Evolutionary conservation across 1,140 invertebrate genomes (phyloP).

Genomic region (Sycobia sp.): DNA sequence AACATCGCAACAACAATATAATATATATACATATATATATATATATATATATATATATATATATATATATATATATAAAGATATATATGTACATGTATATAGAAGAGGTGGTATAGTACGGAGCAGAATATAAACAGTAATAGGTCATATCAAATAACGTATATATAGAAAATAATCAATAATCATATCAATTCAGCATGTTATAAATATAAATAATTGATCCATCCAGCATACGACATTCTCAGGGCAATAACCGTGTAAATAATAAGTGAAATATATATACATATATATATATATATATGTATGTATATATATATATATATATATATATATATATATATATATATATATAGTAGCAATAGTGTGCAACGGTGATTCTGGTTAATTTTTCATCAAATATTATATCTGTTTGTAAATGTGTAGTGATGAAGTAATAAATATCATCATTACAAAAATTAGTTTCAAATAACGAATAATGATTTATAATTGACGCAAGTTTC

Average conservation of each 20-base stretch:
- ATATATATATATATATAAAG: conserved; percentile 36
- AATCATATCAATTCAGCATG: conserved; percentile 10
- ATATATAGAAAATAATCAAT: conserved; percentile 33
- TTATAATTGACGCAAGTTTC: no score
- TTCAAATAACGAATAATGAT: no score
- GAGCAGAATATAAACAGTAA: conserved; percentile 33
- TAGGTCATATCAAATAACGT: conserved; percentile 11
- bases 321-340: no score
- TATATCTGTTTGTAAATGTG: no score
- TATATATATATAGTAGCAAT: conserved; percentile 54
- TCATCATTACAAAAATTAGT: no score
- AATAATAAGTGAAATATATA: conserved; percentile 55
- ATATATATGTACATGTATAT: conserved; percentile 40
- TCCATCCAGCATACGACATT: conserved; percentile 63
- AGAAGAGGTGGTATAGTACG: conserved; percentile 43
- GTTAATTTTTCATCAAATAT: no score
- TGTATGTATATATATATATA: no score
- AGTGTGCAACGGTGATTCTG: conserved; percentile 47
- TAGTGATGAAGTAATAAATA: no score
- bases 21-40: conserved; percentile 37
- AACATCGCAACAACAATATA: conserved; percentile 52
- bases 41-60: conserved; percentile 45
- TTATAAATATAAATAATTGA: conserved; percentile 34
- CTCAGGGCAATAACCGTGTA: conserved; percentile 60
- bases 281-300: no score